Evolutionary conservation across 2,888 invertebrate species (phyloP).

Genomic region (Atherix ibis): DNA sequence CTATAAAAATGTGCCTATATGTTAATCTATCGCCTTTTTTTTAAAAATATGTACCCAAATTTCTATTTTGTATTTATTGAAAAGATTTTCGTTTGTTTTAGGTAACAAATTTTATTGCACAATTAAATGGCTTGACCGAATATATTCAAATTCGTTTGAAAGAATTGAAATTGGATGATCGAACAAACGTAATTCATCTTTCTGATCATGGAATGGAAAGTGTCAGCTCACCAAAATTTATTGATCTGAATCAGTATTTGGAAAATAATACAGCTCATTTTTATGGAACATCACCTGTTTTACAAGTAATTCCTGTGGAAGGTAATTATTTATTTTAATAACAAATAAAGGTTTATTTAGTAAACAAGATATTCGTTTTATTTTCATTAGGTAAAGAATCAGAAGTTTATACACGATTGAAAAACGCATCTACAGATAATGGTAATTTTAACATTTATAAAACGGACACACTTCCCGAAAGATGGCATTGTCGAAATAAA

Average conservation of each 20-base stretch:
- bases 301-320: constrained; percentile 41
- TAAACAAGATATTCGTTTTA: too few relatives aligned
- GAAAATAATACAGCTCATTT: constrained; percentile 33
- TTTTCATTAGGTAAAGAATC: constrained; percentile 30
- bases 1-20: too few relatives aligned
- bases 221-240: constrained; percentile 37
- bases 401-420: constrained; percentile 34
- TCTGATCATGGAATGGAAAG: constrained; percentile 59
- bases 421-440: constrained; percentile 27
- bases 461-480: constrained; percentile 40
- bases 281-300: constrained; percentile 39
- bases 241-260: constrained; percentile 39
- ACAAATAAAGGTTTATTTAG: too few relatives aligned
- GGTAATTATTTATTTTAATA: constrained; percentile 24
- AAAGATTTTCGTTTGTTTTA: too few relatives aligned
- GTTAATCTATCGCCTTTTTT: too few relatives aligned
- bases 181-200: constrained; percentile 47
- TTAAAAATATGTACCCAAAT: too few relatives aligned
- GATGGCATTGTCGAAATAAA: constrained; percentile 47
- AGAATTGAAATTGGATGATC: constrained; percentile 33
- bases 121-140: constrained; percentile 36
- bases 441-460: constrained; percentile 41
- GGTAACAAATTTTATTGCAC: constrained; percentile 2
- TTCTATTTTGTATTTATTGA: too few relatives aligned
- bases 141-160: constrained; percentile 42